phyloP scores from a whole-genome alignment of 2,113 vertebrate genomes.

The Paralichthys olivaceus region DNA sequence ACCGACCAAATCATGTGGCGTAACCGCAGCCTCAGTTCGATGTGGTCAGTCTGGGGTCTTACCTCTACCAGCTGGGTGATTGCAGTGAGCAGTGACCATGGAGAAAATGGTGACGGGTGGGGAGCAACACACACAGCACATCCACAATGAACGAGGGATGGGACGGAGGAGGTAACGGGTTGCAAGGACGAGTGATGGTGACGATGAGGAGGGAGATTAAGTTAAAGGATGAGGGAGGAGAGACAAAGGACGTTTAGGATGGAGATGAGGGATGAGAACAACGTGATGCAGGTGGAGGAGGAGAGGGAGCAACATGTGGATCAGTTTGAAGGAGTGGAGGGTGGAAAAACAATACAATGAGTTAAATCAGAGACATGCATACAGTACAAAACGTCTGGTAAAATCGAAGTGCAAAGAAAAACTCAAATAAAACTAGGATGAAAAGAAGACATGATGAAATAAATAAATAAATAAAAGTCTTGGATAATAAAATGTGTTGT shows the following conservation, averaged over 20 bases:
- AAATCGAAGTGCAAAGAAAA: conserved; percentile 35
- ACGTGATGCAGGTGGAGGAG: conserved; percentile 16
- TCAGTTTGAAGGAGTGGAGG: conserved; percentile 55
- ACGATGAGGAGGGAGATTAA: conserved; percentile 8
- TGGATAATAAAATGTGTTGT: too few relatives aligned
- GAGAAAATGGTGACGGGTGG: conserved; percentile 52
- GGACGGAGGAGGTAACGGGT: conserved; percentile 50
- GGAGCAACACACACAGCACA: conserved; percentile 79
- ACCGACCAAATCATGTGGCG: conserved; percentile 16
- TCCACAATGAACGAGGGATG: conserved; percentile 76
- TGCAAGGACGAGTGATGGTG: conserved; percentile 10
- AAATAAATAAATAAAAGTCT: neutral
- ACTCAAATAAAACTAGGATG: neutral
- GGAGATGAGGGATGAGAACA: conserved; percentile 27
- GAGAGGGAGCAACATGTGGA: conserved; percentile 37
- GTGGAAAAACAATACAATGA: conserved; percentile 82
- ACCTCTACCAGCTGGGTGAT: conserved; percentile 86
- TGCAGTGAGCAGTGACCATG: conserved; percentile 81
- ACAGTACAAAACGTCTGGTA: conserved; percentile 38
- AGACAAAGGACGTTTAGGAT: conserved; percentile 12
- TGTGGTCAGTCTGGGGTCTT: conserved; percentile 68
- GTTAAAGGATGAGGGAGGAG: conserved; percentile 29
- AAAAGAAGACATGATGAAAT: conserved; percentile 5
- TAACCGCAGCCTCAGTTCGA: conserved; percentile 18
- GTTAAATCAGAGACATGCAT: conserved; percentile 83